phyloP scores from a whole-genome alignment of 2,113 vertebrate species.

The Engraulis encrasicolus region DNA sequence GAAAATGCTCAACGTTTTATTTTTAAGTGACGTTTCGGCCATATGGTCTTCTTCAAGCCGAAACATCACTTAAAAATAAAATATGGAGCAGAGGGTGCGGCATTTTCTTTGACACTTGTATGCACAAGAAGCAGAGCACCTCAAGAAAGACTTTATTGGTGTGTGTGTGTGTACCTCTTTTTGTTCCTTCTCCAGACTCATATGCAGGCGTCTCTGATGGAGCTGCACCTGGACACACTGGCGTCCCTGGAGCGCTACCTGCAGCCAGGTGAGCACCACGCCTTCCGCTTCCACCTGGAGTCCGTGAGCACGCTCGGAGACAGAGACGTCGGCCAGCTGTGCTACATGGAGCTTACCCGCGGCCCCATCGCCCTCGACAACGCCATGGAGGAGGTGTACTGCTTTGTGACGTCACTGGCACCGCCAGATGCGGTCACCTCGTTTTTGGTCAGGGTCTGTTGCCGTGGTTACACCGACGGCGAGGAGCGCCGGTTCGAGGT shows the following conservation, averaged over 20 bases:
- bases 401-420: slow-evolving; percentile 30
- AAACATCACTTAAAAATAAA: no score
- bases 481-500: slow-evolving; percentile 33
- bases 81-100: no score
- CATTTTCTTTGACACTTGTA: no score
- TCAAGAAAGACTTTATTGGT: no score
- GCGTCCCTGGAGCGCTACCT: slow-evolving; percentile 47
- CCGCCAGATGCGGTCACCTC: slow-evolving; percentile 39
- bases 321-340: slow-evolving; percentile 24
- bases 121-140: no score
- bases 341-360: slow-evolving; percentile 13
- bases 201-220: slow-evolving; percentile 44
- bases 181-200: no score
- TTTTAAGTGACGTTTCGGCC: no score
- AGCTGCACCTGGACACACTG: slow-evolving; percentile 56
- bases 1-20: no score
- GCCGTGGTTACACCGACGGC: slow-evolving; percentile 41
- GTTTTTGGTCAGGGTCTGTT: slow-evolving; percentile 52
- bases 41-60: no score
- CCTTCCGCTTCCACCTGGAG: slow-evolving; percentile 50
- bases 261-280: slow-evolving; percentile 51
- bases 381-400: slow-evolving; percentile 52
- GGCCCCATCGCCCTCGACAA: slow-evolving; percentile 57
- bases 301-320: slow-evolving; percentile 43
- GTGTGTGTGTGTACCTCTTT: no score